phyloP scores from a whole-genome alignment of 2,888 invertebrate genomes.

The Phyllotreta cruciferae region DNA sequence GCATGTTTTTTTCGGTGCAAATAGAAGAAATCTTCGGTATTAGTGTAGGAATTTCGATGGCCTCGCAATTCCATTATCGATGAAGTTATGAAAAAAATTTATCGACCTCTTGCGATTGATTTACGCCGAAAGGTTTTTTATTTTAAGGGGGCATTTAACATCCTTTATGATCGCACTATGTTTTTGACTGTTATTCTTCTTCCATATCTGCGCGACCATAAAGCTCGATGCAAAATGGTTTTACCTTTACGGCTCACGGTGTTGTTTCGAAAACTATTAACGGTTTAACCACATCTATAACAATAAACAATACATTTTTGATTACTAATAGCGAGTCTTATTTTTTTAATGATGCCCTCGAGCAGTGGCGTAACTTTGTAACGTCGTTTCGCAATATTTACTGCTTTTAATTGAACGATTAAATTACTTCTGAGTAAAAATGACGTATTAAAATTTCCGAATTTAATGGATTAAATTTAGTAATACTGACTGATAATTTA shows the following conservation, averaged over 20 bases:
- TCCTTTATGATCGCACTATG: conserved; percentile 25
- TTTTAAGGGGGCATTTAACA: conserved; percentile 9
- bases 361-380: conserved; percentile 4
- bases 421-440: too few species aligned
- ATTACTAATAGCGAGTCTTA: conserved; percentile 1
- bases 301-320: conserved; percentile 10
- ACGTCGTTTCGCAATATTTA: too few species aligned
- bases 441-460: too few species aligned
- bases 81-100: conserved; percentile 25
- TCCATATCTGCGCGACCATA: conserved; percentile 18
- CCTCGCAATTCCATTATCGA: conserved; percentile 18
- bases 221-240: conserved; percentile 19
- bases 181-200: conserved; percentile 25
- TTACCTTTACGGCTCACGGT: conserved; percentile 8
- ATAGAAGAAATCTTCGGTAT: too few species aligned
- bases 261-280: conserved; percentile 9
- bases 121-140: conserved; percentile 17
- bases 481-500: too few species aligned
- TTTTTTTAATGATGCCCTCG: conserved; percentile 2
- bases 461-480: too few species aligned
- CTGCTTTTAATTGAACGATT: too few species aligned
- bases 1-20: too few species aligned
- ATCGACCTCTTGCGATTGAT: conserved; percentile 23
- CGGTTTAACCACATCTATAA: conserved; percentile 13
- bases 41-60: background rate